Base-by-base conservation (phyloP, 2,797 vertebrate genomes). In the Pagetopsis macropterus region DNA sequence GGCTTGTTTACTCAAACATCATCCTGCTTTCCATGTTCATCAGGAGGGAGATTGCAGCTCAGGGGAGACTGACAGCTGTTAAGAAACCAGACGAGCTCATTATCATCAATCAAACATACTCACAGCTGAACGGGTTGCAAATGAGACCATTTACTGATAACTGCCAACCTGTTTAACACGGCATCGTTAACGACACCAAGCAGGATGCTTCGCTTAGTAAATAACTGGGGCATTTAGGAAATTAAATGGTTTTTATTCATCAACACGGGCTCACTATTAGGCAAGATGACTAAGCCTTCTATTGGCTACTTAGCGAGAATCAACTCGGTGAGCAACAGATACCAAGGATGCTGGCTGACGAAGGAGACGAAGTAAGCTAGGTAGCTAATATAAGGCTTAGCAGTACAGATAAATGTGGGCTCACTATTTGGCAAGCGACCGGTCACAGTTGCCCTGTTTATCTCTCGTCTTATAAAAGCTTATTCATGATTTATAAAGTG, bases 1-100 rank as follows among this genome's bases (percentile, higher is more conserved):
- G 16, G 13, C 68, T 65, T 67, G 58, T 72, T 83, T 69, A 66
- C 70, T 76, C 48, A 73, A 49, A 83, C 73, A 72, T 37, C 72
- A 84, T 75, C 60, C 54, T 1, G 40, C 45, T 63, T 70, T 65
- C 75, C 27, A 52, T 27, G 78, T 65, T 82, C 57, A 67, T 77
- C 62, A 79, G 62, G 59, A 65, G 37, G 55, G 33, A 59, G 27
- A 56, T 60, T 77, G 69, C 68, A 78, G 65, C 70, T 65, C 60
- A 27, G 23, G 63, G 27, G 56, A 75, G 64, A 76, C 40, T 75
- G 83, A 60, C 83, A 82, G 81, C 31, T 12, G 41, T 69, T 66
- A 58, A 72, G 52, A 10, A 76, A 70, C 5, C 55, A 71, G 72
- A 79, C 41, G 17, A 60, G 46, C 55, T 59, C 79, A 78, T 81